Percentiles rank a stretch among this genome's conserved stretches.
These are phyloP conservation scores for Drosophila barbarae DNA, from an alignment of 2,888 invertebrate species.

Conservation along the genomic window DNA sequence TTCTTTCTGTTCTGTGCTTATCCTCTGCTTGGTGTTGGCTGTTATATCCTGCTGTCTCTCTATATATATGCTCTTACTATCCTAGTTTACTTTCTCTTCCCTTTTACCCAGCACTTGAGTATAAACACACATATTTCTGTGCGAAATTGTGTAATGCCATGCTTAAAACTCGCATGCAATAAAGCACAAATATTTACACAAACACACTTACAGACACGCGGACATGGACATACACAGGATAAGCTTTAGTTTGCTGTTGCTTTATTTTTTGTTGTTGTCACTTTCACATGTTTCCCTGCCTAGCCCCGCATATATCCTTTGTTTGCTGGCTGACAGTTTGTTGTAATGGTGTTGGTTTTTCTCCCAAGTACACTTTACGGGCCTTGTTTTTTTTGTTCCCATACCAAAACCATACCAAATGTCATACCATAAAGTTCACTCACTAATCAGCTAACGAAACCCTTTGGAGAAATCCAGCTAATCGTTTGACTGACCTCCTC, in stretches of 20 bases:
- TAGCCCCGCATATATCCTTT: constrained; percentile 6
- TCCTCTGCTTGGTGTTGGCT: constrained; percentile 19
- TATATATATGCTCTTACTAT: not conserved
- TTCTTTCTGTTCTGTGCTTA: constrained; percentile 1
- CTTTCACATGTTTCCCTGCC: constrained; percentile 43
- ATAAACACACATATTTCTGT: constrained; percentile 41
- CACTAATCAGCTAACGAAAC: constrained; percentile 33
- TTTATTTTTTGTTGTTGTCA: constrained; percentile 40
- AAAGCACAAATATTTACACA: constrained; percentile 64
- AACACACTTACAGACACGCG: constrained; percentile 25
- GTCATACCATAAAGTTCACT: constrained; percentile 6
- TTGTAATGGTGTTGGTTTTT: constrained; percentile 66
- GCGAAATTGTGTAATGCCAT: constrained; percentile 45
- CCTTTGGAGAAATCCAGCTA: constrained; percentile 5
- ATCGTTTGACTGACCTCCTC: constrained; percentile 20
- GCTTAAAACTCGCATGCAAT: constrained; percentile 51
- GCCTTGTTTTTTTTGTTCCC: not conserved
- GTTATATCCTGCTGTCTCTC: constrained; percentile 11
- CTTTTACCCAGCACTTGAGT: constrained; percentile 32
- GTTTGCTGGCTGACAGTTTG: constrained; percentile 49
- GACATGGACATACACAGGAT: constrained; percentile 16
- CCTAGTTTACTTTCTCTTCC: not conserved
- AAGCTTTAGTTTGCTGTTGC: constrained; percentile 46
- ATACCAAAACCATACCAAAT: not conserved
- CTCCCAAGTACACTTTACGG: constrained; percentile 4